Evolutionary conservation across 2,113 vertebrate species (phyloP), one percentile per base, ranked within the genome.

Genomic region (Stigmatopora argus): DNA sequence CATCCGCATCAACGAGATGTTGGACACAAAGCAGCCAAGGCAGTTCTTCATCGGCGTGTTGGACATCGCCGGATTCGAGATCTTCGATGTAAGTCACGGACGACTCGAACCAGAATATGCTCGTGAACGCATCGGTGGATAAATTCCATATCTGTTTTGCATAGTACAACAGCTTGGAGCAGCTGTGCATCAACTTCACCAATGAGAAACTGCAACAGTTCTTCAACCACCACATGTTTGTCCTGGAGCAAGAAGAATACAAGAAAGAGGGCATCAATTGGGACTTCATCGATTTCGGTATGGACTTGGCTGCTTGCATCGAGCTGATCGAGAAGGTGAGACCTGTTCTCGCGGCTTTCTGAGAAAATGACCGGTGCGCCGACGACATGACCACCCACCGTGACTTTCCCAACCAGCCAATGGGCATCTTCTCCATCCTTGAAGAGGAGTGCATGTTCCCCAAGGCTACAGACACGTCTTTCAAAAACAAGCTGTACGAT

Each of bases 401-500:
- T 31, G 26, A 45, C 21, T 47, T 47, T 15, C 35, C 47, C 12
- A 26, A 19, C 72, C 75, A 96, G 95, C 90, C 89, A 75, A 89
- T 92, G 90, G 91, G 78, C 7, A 84, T 89, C 72, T 87, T 89
- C 79, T 89, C 87, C 75, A 87, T 88, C 75, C 85, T 89, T 55
- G 86, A 92, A 83, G 91, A 95, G 82, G 90, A 90, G 80, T 86
- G 84, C 77, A 87, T 88, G 19, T 45, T 86, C 77, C 85, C 85
- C 68, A 89, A 87, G 62, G 84, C 87, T 1, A 70, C 87, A 56
- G 88, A 90, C 49, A 81, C 75, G 6, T 64, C 95, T 88, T 97
- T 97, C 75, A 95, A 95, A 78, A 96, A 96, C 84, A 94, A 96
- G 78, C 89, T 96, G 31, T 88, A 94, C 31, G 94, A 96, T 41